A percentile compares a stretch with the other conserved stretches of the same genome.
These are phyloP conservation scores for Anhinga rufa DNA, from an alignment of 2,113 vertebrate species.

Conservation along the genomic window DNA sequence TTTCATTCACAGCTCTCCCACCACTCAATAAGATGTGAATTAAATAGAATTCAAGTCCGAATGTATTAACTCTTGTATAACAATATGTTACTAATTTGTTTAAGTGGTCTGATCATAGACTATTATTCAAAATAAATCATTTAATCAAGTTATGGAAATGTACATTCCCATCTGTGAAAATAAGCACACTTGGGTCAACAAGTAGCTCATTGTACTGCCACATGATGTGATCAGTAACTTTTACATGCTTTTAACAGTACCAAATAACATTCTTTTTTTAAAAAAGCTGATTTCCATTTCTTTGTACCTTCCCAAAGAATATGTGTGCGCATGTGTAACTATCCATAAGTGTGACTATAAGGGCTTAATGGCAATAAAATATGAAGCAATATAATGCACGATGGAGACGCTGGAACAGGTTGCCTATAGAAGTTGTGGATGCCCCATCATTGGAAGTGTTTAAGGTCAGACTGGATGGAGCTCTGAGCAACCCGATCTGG, in stretches of 20 bases:
- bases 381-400: neutral
- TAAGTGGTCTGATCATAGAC: neutral
- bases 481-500: neutral
- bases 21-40: neutral
- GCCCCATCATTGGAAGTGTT: neutral
- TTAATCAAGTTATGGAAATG: neutral
- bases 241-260: neutral
- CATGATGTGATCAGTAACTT: neutral
- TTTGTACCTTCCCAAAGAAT: neutral
- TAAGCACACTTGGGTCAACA: neutral
- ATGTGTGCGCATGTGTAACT: rapidly evolving
- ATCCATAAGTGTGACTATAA: neutral
- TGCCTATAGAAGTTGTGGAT: neutral
- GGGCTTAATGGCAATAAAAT: neutral
- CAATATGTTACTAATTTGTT: neutral
- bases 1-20: neutral
- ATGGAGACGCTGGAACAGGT: neutral
- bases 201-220: neutral
- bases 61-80: neutral
- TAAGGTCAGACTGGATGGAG: neutral
- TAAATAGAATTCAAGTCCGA: neutral
- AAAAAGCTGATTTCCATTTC: neutral
- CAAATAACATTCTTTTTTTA: neutral
- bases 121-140: neutral
- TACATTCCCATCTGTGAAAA: neutral